Evolutionary conservation across 1,140 invertebrate genomes (phyloP).

Genomic region (Maniola jurtina): DNA sequence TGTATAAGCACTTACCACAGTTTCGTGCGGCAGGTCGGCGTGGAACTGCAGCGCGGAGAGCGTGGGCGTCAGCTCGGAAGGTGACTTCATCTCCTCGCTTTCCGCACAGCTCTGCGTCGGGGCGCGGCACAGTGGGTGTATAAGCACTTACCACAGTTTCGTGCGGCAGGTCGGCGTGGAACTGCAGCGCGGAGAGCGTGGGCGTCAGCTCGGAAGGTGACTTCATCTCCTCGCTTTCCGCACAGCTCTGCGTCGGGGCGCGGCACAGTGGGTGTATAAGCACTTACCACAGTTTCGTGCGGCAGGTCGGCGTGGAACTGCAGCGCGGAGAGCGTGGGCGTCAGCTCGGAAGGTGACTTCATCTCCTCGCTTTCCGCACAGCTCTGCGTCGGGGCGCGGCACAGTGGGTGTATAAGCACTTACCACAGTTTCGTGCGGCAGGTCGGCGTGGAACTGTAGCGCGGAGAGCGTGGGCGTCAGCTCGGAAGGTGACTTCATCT

Average conservation of each 20-base stretch:
- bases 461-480: constrained; percentile 84
- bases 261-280: too few relatives aligned
- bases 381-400: constrained; percentile 81
- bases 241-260: constrained; percentile 82
- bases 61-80: constrained; percentile 81
- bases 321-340: constrained; percentile 85
- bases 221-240: constrained; percentile 82
- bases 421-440: background rate
- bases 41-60: too few relatives aligned
- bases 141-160: too few relatives aligned
- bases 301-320: background rate
- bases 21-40: too few relatives aligned
- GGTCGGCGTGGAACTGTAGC: constrained; percentile 34
- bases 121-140: too few relatives aligned
- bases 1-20: too few relatives aligned
- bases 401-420: too few relatives aligned
- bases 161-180: too few relatives aligned
- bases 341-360: constrained; percentile 78
- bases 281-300: background rate
- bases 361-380: constrained; percentile 83
- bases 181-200: constrained; percentile 88
- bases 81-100: constrained; percentile 81
- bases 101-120: constrained; percentile 83
- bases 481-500: constrained; percentile 79
- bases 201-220: constrained; percentile 80